Base-by-base conservation (phyloP, 2,888 invertebrate species). In the Drosophila bunnanda region DNA sequence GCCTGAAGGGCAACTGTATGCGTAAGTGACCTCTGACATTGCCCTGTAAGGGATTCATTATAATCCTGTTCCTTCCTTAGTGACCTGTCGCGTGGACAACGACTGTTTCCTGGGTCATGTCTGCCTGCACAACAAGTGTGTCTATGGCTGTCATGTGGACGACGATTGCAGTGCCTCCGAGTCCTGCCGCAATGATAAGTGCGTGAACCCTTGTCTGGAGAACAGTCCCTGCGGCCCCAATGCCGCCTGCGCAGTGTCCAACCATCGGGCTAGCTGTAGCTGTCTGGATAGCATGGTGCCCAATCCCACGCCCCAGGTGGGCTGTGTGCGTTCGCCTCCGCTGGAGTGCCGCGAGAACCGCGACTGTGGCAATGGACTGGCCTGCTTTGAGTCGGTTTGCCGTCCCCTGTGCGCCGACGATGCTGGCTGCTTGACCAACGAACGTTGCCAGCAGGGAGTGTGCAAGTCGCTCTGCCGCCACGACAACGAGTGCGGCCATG, bases 41-140 rank as follows among this genome's bases (percentile, higher is more conserved):
- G n/a, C 1, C 2, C 4, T 4, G 6, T n/a, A 28, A 46, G 3
- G 0, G 7, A 17, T n/a, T 1, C n/a, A 28, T 3, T 12, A 17
- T 28, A n/a, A 46, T 28, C 17, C 12, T 12, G 0, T 12, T 7
- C 20, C 2, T n/a, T 17, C 2, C 20, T 8, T 91, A 94, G 95
- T 98, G 66, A 98, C 97, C 4, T 98, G 98, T 89, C 95, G 97
- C 53, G 95, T 97, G 1, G 97, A 98, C 90, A 97, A 97, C 87
- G 98, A 98, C 88, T 98, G 98, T 87, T 97, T 98, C 94, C 93
- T 97, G 67, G 97, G 97, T 1, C 97, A 98, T 87, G 97, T 98
- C 77, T 98, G 98, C 89, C 92, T 97, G 64, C 95, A 95, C 87
- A 97, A 97, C 87, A 96, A 96, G 93, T 98, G 98, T 89, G 94